Evolutionary conservation across 1,140 invertebrate genomes (phyloP).

Genomic region (Battus philenor): DNA sequence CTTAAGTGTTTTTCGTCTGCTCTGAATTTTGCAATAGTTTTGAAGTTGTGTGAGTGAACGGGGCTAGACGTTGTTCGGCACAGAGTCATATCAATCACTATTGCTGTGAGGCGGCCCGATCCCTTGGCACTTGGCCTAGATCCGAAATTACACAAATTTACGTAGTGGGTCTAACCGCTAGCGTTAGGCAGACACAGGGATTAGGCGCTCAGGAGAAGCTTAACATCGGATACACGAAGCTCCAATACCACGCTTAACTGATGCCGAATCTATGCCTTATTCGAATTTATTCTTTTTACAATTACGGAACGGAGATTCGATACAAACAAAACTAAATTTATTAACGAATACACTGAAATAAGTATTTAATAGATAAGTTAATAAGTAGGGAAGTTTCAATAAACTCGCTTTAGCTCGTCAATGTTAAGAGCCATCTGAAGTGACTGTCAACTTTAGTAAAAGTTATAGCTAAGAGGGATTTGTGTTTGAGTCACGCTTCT

Average conservation of each 20-base stretch:
- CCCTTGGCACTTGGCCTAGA: constrained; percentile 72
- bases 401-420: constrained; percentile 57
- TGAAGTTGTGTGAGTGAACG: constrained; percentile 36
- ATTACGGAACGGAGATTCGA: constrained; percentile 20
- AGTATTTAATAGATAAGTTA: constrained; percentile 68
- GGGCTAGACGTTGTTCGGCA: constrained; percentile 42
- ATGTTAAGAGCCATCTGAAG: constrained; percentile 65
- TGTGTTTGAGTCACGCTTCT: constrained; percentile 57
- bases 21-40: background rate
- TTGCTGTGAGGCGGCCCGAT: constrained; percentile 60
- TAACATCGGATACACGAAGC: constrained; percentile 48
- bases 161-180: constrained; percentile 61
- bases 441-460: constrained; percentile 64
- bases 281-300: constrained; percentile 28
- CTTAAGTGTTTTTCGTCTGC: background rate
- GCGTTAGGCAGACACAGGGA: constrained; percentile 50
- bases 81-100: constrained; percentile 72
- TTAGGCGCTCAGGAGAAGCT: constrained; percentile 56
- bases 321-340: constrained; percentile 29
- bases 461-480: constrained; percentile 71
- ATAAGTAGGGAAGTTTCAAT: constrained; percentile 69
- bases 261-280: constrained; percentile 35
- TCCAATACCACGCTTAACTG: constrained; percentile 59
- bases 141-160: constrained; percentile 74
- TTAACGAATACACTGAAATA: constrained; percentile 37